Evolutionary conservation across 2,113 vertebrate genomes (phyloP).

Genomic region (Pipa parva): DNA sequence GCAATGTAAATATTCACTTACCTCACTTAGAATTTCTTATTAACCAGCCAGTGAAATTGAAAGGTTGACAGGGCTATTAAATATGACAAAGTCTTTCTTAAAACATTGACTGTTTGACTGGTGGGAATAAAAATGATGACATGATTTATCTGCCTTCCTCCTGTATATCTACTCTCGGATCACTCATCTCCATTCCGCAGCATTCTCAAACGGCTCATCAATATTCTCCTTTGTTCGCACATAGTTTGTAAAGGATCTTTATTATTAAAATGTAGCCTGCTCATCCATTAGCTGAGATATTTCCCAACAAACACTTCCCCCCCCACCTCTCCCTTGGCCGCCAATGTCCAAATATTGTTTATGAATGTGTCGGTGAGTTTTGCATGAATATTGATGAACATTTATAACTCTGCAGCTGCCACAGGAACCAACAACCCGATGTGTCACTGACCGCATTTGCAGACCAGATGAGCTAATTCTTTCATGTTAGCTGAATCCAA

Average conservation of each 20-base stretch:
- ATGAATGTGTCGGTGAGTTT: not conserved
- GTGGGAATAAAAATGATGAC: constrained; percentile 19
- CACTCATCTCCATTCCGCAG: constrained; percentile 43
- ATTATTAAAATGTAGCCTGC: constrained; percentile 21
- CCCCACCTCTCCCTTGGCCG: not conserved
- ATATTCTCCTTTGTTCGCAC: constrained; percentile 35
- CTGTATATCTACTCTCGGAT: constrained; percentile 51
- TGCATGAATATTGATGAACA: not conserved
- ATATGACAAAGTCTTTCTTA: constrained; percentile 58
- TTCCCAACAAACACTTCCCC: not conserved
- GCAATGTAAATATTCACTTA: not conserved
- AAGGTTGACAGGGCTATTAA: constrained; percentile 58
- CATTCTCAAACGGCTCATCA: constrained; percentile 44
- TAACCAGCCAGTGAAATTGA: constrained; percentile 46
- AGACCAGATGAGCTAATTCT: not conserved
- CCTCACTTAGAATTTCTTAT: constrained; percentile 48
- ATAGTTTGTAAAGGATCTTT: constrained; percentile 30
- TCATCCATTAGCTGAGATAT: constrained; percentile 26
- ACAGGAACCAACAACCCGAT: not conserved
- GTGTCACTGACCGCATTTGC: not conserved
- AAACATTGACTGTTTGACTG: constrained; percentile 51
- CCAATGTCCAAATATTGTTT: constrained; percentile 3
- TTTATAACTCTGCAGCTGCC: constrained; percentile 5
- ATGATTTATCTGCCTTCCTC: constrained; percentile 52
- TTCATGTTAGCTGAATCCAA: no score